Evolutionary conservation across 2,797 vertebrate species (phyloP).

Genomic region (Halcyon leucocephala): DNA sequence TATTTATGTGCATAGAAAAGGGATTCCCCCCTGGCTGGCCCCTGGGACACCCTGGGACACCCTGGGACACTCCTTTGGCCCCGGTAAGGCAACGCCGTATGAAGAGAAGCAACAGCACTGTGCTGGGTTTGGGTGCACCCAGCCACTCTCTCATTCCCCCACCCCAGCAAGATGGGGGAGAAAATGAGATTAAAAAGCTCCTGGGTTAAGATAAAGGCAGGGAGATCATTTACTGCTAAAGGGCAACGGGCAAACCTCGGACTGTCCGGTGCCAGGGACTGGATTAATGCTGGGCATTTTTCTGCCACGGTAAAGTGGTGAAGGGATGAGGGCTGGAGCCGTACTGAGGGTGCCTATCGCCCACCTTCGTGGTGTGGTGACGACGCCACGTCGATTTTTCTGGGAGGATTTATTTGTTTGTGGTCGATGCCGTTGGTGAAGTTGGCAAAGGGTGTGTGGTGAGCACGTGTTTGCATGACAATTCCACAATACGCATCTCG

Average conservation of each 20-base stretch:
- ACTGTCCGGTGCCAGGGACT: neutral
- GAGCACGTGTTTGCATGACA: neutral
- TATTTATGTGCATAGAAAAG: neutral
- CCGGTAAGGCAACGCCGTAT: rapidly evolving
- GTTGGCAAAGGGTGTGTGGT: rapidly evolving
- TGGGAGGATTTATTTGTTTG: neutral
- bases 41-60: rapidly evolving
- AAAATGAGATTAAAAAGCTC: neutral
- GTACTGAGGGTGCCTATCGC: rapidly evolving
- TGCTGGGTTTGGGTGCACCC: neutral
- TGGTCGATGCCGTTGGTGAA: neutral
- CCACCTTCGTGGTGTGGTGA: neutral
- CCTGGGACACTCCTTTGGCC: neutral
- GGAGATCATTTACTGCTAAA: neutral
- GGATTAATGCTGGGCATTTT: neutral
- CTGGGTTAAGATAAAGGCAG: neutral
- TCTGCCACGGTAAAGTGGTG: neutral
- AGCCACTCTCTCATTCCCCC: neutral
- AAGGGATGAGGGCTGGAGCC: neutral
- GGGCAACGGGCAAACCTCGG: neutral
- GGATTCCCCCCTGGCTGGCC: rapidly evolving
- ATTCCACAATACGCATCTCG: neutral
- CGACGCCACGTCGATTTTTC: rapidly evolving
- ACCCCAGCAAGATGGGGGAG: neutral
- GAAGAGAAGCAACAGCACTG: neutral